These are phyloP conservation scores for Darevskia nairensis DNA, from an alignment of 2,797 vertebrate genomes.

Conservation along the genomic window DNA sequence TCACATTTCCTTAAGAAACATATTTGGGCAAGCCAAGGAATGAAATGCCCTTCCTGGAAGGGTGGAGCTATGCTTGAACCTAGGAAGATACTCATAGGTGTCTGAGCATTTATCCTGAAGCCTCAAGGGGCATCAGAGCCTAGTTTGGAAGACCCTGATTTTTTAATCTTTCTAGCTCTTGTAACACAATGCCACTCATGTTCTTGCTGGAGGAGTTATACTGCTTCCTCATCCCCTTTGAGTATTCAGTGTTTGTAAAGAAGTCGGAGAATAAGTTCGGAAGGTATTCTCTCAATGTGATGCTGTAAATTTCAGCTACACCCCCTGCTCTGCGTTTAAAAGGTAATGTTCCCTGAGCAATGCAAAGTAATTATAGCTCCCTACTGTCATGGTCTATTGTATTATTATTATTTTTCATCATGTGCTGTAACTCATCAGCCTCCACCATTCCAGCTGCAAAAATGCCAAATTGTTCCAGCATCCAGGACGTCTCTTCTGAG, in stretches of 20 bases:
- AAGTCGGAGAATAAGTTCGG: neutral
- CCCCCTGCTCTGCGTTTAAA: constrained; percentile 21
- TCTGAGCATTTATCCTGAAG: neutral
- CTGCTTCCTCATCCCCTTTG: neutral
- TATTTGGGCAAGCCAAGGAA: no score
- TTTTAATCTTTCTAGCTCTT: neutral
- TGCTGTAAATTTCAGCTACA: constrained; percentile 16
- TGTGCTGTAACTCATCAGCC: constrained; percentile 24
- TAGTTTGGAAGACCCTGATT: neutral
- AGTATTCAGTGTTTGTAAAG: neutral
- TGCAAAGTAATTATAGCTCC: constrained; percentile 39
- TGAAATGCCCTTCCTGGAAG: no score
- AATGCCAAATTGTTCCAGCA: constrained; percentile 21
- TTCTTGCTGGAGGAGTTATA: neutral
- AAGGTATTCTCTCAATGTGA: neutral
- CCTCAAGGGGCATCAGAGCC: neutral
- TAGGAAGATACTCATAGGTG: no score
- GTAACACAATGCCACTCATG: neutral
- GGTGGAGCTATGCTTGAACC: no score
- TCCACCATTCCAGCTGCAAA: constrained; percentile 26
- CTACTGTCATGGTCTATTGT: neutral
- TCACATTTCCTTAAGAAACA: no score
- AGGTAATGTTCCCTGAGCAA: constrained; percentile 21
- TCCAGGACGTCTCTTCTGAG: neutral
- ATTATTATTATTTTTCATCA: constrained; percentile 9